Evolutionary conservation across 2,113 vertebrate genomes (phyloP).

Genomic region (Furnarius figulus): DNA sequence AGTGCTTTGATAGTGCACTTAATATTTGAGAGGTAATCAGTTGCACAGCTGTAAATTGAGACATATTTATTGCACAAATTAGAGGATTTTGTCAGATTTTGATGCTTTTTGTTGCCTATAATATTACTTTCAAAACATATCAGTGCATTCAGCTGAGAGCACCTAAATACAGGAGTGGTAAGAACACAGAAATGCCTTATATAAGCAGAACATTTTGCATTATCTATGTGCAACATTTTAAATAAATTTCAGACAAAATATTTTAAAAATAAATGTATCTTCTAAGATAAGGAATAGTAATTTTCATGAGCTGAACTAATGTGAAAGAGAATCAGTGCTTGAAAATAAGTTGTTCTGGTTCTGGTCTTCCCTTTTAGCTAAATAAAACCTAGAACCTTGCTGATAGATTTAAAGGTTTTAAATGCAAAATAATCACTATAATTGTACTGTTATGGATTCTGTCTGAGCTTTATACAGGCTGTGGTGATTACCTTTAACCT

Average conservation of each 20-base stretch:
- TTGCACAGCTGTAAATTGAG: not conserved
- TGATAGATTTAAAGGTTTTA: not conserved
- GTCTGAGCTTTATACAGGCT: not conserved
- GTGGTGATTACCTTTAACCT: not conserved
- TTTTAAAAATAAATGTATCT: not conserved
- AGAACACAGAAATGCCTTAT: not conserved
- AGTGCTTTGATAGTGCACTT: not conserved
- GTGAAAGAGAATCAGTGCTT: not conserved
- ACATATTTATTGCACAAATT: not conserved
- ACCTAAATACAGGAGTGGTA: not conserved
- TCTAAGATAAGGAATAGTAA: not conserved
- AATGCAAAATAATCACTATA: not conserved
- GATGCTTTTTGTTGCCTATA: not conserved
- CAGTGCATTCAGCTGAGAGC: not conserved
- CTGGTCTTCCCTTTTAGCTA: not conserved
- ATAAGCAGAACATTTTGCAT: not conserved
- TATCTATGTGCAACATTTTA: not conserved
- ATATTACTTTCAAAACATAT: not conserved
- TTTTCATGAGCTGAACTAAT: not conserved
- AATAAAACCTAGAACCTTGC: not conserved
- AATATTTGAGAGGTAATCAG: not conserved
- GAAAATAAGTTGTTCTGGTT: not conserved
- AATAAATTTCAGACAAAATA: not conserved
- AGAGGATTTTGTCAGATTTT: not conserved
- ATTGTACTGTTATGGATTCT: not conserved